Conservation (phyloP, 53 echinoderm and acorn worm species). For the Pentamera pediparva region DNA sequence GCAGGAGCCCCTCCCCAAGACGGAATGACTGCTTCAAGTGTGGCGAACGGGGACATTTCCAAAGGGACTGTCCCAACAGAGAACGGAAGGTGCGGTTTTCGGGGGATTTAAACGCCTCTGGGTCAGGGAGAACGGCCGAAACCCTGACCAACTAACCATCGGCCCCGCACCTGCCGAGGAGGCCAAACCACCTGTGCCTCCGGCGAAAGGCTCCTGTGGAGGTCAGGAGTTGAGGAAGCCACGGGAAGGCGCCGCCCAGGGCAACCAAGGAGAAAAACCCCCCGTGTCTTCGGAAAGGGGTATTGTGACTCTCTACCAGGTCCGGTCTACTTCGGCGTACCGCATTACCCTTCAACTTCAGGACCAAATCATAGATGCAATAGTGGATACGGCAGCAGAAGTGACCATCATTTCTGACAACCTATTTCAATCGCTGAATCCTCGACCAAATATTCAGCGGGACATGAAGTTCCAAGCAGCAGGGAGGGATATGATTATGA, state of each 20-base stretch:
- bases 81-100: conserved; percentile 9
- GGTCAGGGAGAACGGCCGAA: neutral
- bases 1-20: neutral
- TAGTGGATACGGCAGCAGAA: conserved; percentile 46
- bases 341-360: neutral
- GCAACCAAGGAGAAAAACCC: neutral
- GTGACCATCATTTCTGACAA: conserved; percentile 37
- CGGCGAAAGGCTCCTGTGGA: neutral
- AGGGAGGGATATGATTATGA: conserved; percentile 40
- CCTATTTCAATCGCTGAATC: conserved; percentile 6
- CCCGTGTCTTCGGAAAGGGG: neutral
- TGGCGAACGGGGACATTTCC: neutral
- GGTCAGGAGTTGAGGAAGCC: neutral
- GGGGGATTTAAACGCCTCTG: conserved; percentile 7
- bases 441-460: conserved; percentile 18
- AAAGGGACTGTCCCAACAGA: conserved; percentile 19
- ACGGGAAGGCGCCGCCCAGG: neutral
- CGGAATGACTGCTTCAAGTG: neutral
- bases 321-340: neutral
- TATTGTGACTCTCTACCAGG: too few relatives aligned
- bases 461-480: conserved; percentile 30
- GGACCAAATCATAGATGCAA: too few relatives aligned
- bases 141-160: neutral
- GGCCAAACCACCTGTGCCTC: neutral
- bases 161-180: conserved; percentile 1